A percentile compares a stretch with the other conserved stretches of the same genome.
These are phyloP conservation scores for Leptobrachium ailaonicum DNA, from an alignment of 2,113 vertebrate species.

Conservation along the genomic window DNA sequence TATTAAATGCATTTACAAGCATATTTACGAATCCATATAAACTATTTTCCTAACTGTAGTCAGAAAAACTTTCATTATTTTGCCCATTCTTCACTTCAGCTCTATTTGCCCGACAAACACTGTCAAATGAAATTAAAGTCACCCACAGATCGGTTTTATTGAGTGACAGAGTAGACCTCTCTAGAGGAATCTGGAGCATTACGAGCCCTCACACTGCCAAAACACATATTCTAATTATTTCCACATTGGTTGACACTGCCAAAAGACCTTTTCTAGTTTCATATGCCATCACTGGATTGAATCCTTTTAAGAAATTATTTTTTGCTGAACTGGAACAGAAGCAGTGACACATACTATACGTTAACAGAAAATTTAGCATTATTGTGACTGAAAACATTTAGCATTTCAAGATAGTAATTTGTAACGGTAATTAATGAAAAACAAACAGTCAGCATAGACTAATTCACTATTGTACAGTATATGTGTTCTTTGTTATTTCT, in stretches of 20 bases:
- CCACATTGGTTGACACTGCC: accelerated
- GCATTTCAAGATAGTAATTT: not conserved
- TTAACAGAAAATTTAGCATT: slow-evolving; percentile 18
- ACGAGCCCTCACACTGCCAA: slow-evolving; percentile 20
- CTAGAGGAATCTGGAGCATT: not conserved
- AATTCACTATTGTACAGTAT: too few relatives aligned
- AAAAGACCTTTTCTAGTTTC: slow-evolving; percentile 9
- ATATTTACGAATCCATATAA: slow-evolving; percentile 1
- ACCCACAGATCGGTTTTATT: slow-evolving; percentile 4
- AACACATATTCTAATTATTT: not conserved
- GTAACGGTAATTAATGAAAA: not conserved
- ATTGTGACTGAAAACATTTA: not conserved
- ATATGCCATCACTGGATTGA: accelerated
- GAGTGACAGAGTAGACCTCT: slow-evolving; percentile 6
- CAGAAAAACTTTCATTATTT: slow-evolving; percentile 23
- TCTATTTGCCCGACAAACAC: slow-evolving; percentile 1
- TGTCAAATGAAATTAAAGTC: slow-evolving; percentile 18
- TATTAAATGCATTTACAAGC: slow-evolving; percentile 23
- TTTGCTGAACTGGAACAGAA: not conserved
- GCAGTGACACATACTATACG: not conserved
- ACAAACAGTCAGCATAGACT: too few relatives aligned
- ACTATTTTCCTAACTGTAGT: not conserved
- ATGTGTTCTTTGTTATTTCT: too few relatives aligned
- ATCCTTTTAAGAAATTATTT: slow-evolving; percentile 15
- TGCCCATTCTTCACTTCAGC: slow-evolving; percentile 6